phyloP scores from a whole-genome alignment of 2,113 vertebrate species.

The Eudyptes chrysolophus region DNA sequence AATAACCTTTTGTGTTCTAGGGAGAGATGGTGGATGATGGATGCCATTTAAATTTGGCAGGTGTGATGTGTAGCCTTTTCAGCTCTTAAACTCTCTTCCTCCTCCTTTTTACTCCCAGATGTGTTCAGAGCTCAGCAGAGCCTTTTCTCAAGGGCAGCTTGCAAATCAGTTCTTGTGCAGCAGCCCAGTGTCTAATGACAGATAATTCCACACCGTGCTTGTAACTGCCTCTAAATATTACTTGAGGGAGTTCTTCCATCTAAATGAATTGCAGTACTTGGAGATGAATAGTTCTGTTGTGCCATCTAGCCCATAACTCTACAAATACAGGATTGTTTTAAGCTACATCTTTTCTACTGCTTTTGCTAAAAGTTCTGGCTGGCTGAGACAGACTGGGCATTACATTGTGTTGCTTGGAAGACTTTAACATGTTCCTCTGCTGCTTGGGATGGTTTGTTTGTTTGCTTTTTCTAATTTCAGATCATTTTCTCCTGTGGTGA shows the following conservation, averaged over 20 bases:
- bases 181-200: background rate
- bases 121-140: background rate
- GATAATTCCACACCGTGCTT: background rate
- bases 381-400: background rate
- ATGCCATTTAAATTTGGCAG: background rate
- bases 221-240: background rate
- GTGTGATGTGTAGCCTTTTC: background rate
- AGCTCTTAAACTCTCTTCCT: background rate
- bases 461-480: background rate
- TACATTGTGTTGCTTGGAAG: background rate
- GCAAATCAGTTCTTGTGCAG: background rate
- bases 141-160: background rate
- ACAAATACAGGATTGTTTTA: background rate
- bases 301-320: background rate
- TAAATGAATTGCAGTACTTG: background rate
- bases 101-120: background rate
- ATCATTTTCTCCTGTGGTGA: background rate
- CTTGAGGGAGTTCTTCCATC: conserved; percentile 15
- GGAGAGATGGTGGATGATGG: background rate
- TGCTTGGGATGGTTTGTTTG: background rate
- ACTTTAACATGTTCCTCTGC: background rate
- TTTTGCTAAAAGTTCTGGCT: background rate
- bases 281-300: background rate
- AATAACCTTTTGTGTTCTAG: background rate
- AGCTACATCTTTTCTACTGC: background rate